Evolutionary conservation across 2,113 vertebrate species (phyloP), one percentile per base, ranked within the genome.

Genomic region (Corythornis madagascariensis): DNA sequence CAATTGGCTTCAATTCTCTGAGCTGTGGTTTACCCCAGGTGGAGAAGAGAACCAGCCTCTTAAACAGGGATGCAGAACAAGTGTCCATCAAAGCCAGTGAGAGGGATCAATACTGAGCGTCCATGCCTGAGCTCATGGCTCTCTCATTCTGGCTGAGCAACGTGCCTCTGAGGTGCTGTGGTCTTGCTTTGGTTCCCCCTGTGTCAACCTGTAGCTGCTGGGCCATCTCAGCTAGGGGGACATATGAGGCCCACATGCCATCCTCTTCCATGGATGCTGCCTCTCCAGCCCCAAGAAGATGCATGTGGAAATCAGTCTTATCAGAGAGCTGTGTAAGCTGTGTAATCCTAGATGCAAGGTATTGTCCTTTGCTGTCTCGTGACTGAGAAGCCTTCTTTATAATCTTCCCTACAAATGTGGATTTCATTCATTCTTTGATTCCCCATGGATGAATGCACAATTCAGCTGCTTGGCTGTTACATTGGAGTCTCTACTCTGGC

Each of bases 191-290:
- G 22, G 22, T 55, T 88, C 21, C 14, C 29, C 9, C 53, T 19
- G 22, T 35, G 47, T 35, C 33, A 31, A 52, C 53, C 16, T 60
- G 48, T 26, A 70, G 70, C 45, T 57, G 7, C 47, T 56, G 60
- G 61, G 8, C 9, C 64, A 43, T 61, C 14, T 53, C 65, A 83
- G 38, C 52, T 12, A 4, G n/a, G 12, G 20, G 22, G 60, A 64
- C 1, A 3, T 12, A 14, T 2, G 6, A 63, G 9, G 6, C 20
- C 7, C 20, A 66, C 2, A 2, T 1, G 2, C 31, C 9, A 20
- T 16, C 25, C 38, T 81, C 22, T 13, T 60, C 29, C 3, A 2
- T 26, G 16, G 48, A 22, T 26, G 40, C 25, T 82, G 61, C 20
- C 24, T 78, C 61, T 88, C 53, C 40, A 75, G 59, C 25, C 52